phyloP scores from a whole-genome alignment of 2,113 vertebrate genomes.

The Tychaedon coryphoeus region DNA sequence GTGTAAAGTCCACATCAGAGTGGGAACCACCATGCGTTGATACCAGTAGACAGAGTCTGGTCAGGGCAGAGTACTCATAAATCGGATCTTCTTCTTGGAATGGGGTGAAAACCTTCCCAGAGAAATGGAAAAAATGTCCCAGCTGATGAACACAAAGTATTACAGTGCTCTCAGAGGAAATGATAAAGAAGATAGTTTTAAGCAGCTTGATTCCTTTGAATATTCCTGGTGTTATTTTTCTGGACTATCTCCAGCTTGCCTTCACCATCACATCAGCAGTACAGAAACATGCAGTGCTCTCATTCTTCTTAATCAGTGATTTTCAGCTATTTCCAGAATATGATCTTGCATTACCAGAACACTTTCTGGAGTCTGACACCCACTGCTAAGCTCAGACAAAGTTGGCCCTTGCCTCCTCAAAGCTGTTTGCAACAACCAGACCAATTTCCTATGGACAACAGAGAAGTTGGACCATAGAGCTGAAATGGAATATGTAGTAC shows the following conservation, averaged over 20 bases:
- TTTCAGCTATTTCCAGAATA: background rate
- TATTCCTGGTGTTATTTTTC: background rate
- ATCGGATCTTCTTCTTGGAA: background rate
- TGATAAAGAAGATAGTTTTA: background rate
- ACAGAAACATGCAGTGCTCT: background rate
- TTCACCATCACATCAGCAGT: background rate
- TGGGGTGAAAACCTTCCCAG: background rate
- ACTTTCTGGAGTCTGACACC: background rate
- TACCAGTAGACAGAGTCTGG: background rate
- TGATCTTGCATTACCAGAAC: background rate
- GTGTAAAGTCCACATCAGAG: background rate
- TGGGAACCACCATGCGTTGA: background rate
- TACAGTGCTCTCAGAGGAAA: background rate
- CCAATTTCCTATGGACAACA: background rate
- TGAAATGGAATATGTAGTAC: background rate
- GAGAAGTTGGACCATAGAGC: background rate
- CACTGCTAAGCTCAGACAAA: background rate
- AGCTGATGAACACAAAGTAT: background rate
- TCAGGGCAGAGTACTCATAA: background rate
- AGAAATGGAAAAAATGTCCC: background rate
- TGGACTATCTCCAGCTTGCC: background rate
- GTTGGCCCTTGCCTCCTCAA: background rate
- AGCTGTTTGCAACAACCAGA: background rate
- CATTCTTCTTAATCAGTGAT: background rate
- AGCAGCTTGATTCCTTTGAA: background rate